Evolutionary conservation across 2,113 vertebrate genomes (phyloP), one percentile per base, ranked within the genome.

Genomic region (Hippoglossus stenolepis): DNA sequence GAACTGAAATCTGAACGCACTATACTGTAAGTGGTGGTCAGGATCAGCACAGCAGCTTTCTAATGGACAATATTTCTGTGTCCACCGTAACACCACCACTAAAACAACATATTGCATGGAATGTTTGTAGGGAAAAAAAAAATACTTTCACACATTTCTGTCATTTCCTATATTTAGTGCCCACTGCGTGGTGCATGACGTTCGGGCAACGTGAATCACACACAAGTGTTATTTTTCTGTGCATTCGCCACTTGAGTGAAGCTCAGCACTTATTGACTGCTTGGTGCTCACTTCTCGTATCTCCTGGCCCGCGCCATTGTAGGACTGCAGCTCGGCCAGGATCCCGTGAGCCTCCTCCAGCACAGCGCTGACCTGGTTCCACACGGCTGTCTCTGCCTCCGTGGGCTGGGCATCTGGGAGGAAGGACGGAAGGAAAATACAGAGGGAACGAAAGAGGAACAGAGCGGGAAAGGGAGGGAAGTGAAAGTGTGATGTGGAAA

Each of bases 301-400:
- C 93, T 97, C 97, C 87, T 96, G 96, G 43, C 96, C 96, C 0
- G 97, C 97, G 0, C 97, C 97, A 0, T 96, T 96, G 79, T 98
- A 98, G 53, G 96, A 96, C 91, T 97, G 96, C 88, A 98, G 94
- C 90, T 98, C 96, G 0, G 96, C 96, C 84, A 98, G 93, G 70
- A 98, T 91, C 23, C 95, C 93, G 65, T 97, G 96, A 0, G 96
- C 96, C 91, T 97, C 96, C 89, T 97, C 96, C 91, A 97, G 95
- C 83, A 97, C 96, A 0, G 96, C 96, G 40, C 96, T 97, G 92
- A 98, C 96, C 94, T 97, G 96, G 94, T 97, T 97, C 95, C 96
- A 98, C 92, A 97, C 96, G 4, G 94, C 95, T 0, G 96, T 96
- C 94, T 98, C 97, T 0, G 96, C 97, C 93, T 97, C 97, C 0